Evolutionary conservation across 2,888 invertebrate genomes (phyloP).

Genomic region (Patella pellucida): DNA sequence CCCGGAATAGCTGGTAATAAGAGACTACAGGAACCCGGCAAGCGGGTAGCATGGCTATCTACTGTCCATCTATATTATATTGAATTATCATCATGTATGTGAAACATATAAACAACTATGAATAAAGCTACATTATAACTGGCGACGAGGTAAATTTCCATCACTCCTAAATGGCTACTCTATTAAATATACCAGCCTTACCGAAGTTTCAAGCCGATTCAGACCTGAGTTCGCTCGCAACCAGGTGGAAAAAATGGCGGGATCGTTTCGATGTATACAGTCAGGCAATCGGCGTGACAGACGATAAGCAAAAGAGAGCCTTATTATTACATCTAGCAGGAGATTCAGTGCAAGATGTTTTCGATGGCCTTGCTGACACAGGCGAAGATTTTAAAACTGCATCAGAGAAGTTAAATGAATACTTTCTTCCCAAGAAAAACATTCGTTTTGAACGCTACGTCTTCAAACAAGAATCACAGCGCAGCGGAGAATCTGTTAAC

Average conservation of each 20-base stretch:
- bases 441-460: not conserved
- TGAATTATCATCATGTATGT: too few species aligned
- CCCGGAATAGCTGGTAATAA: too few species aligned
- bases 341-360: not conserved
- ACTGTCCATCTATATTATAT: too few species aligned
- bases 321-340: not conserved
- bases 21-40: too few species aligned
- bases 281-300: not conserved
- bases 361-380: not conserved
- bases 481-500: too few species aligned
- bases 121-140: too few species aligned
- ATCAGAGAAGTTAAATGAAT: not conserved
- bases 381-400: not conserved
- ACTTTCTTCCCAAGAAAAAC: not conserved
- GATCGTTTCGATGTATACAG: not conserved
- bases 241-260: not conserved
- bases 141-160: too few species aligned
- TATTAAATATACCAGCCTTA: not conserved
- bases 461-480: not conserved
- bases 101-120: too few species aligned
- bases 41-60: too few species aligned
- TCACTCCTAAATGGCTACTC: not conserved
- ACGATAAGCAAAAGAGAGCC: not conserved
- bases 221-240: not conserved
- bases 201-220: slow-evolving; percentile 1